Conservation (phyloP, 2,113 vertebrate genomes). For the Bagarius yarrelli region DNA sequence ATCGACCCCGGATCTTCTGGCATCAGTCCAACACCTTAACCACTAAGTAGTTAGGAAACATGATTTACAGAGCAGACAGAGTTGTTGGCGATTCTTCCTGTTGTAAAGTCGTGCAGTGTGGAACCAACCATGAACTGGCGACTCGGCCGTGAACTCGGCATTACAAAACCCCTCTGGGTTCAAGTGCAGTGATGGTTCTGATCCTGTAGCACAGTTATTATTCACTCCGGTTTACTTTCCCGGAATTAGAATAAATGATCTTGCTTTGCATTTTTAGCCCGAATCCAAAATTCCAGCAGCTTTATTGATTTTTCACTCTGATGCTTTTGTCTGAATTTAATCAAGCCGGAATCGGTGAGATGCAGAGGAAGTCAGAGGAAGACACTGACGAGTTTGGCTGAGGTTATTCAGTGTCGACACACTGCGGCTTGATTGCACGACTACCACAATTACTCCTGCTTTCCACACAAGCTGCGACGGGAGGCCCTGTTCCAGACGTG, state of each 20-base stretch:
- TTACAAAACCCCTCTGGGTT: not conserved
- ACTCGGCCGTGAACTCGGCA: no score
- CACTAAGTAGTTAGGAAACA: no score
- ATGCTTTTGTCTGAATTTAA: conserved; percentile 49
- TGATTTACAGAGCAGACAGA: no score
- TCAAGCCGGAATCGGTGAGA: conserved; percentile 50
- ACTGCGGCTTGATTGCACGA: conserved; percentile 29
- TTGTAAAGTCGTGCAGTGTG: no score
- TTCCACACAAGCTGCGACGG: conserved; percentile 21
- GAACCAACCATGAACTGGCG: no score
- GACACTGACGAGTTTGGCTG: conserved; percentile 1
- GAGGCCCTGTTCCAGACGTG: conserved; percentile 34
- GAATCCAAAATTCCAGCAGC: conserved; percentile 34
- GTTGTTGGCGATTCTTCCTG: no score
- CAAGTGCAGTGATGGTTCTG: not conserved
- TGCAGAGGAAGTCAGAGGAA: conserved; percentile 40
- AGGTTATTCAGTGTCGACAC: conserved; percentile 25
- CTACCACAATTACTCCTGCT: conserved; percentile 36
- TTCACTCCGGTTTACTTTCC: conserved; percentile 32
- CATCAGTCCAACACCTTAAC: no score
- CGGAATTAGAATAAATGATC: conserved; percentile 28
- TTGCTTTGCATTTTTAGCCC: conserved; percentile 28
- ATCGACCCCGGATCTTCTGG: no score
- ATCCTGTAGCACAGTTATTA: conserved; percentile 32
- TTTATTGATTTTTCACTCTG: conserved; percentile 51